These are phyloP conservation scores for Psittacara wagleri DNA, from an alignment of 2,113 vertebrate species.

Conservation along the genomic window DNA sequence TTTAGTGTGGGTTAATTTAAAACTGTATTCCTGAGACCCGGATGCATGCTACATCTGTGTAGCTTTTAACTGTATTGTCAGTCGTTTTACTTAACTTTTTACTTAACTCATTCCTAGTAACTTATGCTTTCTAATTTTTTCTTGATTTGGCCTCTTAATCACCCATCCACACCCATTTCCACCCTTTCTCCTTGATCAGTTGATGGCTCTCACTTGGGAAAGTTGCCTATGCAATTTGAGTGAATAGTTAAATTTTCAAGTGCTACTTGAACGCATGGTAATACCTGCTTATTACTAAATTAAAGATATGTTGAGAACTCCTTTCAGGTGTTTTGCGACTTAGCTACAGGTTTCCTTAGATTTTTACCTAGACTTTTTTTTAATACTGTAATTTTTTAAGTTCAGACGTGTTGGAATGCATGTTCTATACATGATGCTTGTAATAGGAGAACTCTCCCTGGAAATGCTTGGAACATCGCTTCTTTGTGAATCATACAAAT, in stretches of 20 bases:
- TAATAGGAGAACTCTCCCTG: not conserved
- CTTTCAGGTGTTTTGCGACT: not conserved
- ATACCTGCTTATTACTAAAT: not conserved
- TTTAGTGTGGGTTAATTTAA: not conserved
- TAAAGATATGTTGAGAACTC: not conserved
- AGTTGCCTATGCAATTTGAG: not conserved
- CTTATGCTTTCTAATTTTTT: not conserved
- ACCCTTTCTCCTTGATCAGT: not conserved
- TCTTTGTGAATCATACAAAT: not conserved
- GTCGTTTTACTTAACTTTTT: not conserved
- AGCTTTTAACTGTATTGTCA: not conserved
- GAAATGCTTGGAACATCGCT: not conserved
- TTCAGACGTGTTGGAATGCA: not conserved
- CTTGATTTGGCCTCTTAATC: not conserved
- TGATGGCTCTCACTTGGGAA: not conserved
- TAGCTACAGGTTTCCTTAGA: not conserved
- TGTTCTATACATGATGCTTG: not conserved
- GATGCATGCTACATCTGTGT: not conserved
- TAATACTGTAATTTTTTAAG: not conserved
- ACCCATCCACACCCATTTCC: not conserved
- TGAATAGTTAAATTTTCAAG: not conserved
- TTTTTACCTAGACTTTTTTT: not conserved
- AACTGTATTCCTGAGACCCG: not conserved
- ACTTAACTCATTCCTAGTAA: not conserved
- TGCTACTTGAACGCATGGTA: not conserved